These are phyloP conservation scores for Mayetiola destructor DNA, from an alignment of 2,888 invertebrate genomes.

Conservation along the genomic window DNA sequence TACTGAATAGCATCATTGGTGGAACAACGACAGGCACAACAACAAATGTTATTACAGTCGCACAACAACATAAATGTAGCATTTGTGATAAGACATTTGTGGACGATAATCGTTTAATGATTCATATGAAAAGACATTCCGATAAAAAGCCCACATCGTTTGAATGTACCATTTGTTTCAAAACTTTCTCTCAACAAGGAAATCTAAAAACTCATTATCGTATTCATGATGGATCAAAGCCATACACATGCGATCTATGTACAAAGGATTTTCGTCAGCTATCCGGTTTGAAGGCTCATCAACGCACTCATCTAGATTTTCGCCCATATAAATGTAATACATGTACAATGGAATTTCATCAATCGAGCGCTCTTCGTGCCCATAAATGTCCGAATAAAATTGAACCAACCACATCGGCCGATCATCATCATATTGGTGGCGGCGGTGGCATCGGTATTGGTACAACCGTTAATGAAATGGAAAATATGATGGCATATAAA, in stretches of 20 bases:
- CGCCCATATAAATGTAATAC: neutral
- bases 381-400: constrained; percentile 4
- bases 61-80: neutral
- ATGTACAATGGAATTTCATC: constrained; percentile 7
- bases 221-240: neutral
- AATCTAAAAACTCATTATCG: constrained; percentile 3
- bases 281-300: constrained; percentile 2
- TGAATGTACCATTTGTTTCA: constrained; percentile 3
- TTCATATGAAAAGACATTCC: constrained; percentile 9
- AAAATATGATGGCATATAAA: constrained; percentile 6
- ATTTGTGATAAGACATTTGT: constrained; percentile 7
- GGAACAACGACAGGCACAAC: neutral
- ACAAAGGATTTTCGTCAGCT: constrained; percentile 7
- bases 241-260: neutral
- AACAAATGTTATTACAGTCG: constrained; percentile 6
- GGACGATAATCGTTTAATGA: constrained; percentile 6
- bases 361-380: neutral
- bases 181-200: neutral
- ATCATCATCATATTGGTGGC: no score
- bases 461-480: neutral
- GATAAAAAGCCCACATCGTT: constrained; percentile 1
- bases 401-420: constrained; percentile 1
- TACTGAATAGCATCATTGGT: neutral
- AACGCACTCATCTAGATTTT: constrained; percentile 4
- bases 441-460: no score